Evolutionary conservation across 2,113 vertebrate species (phyloP).

Genomic region (Terrapene triunguis): DNA sequence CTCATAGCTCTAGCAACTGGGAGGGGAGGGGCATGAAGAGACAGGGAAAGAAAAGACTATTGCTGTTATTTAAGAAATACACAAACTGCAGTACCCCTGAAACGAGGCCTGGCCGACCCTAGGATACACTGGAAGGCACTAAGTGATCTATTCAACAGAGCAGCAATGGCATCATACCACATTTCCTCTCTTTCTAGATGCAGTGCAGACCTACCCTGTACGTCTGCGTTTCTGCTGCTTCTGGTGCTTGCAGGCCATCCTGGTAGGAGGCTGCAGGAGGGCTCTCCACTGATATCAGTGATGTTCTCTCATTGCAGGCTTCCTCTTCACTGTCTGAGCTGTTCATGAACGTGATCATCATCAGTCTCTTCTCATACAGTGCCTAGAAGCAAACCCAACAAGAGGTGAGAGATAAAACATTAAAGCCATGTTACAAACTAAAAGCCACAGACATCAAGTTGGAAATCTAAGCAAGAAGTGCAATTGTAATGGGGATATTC

Average conservation of each 20-base stretch:
- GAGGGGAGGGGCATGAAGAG: neutral
- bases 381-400: constrained; percentile 26
- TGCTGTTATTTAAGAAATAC: neutral
- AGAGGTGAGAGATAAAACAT: neutral
- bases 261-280: constrained; percentile 84
- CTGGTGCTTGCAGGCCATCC: constrained; percentile 69
- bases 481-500: neutral
- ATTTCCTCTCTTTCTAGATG: accelerated
- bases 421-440: neutral
- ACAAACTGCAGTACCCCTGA: neutral
- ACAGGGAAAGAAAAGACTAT: neutral
- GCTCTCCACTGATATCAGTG: constrained; percentile 89
- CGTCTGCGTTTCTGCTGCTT: constrained; percentile 55
- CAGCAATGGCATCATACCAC: neutral
- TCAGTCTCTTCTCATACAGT: neutral
- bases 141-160: neutral
- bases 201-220: constrained; percentile 77
- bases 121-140: neutral
- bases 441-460: neutral
- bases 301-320: constrained; percentile 91
- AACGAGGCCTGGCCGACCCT: neutral
- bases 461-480: neutral
- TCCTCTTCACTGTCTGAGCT: constrained; percentile 94
- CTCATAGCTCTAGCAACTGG: constrained; percentile 25
- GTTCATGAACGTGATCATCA: constrained; percentile 87